A percentile compares a stretch with the other conserved stretches of the same genome.
These are phyloP conservation scores for Pterostichus madidus DNA, from an alignment of 2,888 invertebrate species.

Conservation along the genomic window DNA sequence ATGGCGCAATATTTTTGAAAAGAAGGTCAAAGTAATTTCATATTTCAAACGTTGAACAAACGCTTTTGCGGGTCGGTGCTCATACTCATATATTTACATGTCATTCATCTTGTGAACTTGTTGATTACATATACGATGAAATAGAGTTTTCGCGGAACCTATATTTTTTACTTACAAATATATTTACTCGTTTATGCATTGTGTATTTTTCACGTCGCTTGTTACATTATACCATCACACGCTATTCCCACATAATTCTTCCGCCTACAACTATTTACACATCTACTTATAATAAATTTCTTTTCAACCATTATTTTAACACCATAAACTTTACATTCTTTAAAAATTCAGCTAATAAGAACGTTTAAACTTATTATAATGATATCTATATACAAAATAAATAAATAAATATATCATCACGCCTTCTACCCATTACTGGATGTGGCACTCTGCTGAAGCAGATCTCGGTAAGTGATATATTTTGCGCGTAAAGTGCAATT, in stretches of 20 bases:
- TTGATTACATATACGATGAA: slow-evolving; percentile 49
- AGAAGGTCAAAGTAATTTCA: slow-evolving; percentile 35
- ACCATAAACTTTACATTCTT: not conserved
- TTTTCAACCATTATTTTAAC: slow-evolving; percentile 27
- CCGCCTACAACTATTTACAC: slow-evolving; percentile 33
- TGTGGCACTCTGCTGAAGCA: too few relatives aligned
- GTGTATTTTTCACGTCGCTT: slow-evolving; percentile 37
- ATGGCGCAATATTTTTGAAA: slow-evolving; percentile 8
- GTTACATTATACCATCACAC: slow-evolving; percentile 48
- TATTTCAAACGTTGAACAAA: slow-evolving; percentile 2
- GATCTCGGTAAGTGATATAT: too few relatives aligned
- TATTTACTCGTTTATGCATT: slow-evolving; percentile 43
- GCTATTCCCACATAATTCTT: slow-evolving; percentile 37
- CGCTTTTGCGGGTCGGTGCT: not conserved
- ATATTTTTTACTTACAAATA: slow-evolving; percentile 54
- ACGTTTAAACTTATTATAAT: too few relatives aligned
- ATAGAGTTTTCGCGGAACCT: slow-evolving; percentile 21
- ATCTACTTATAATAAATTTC: slow-evolving; percentile 22
- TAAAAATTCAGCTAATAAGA: too few relatives aligned
- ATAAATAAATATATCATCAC: too few relatives aligned
- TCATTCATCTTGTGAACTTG: slow-evolving; percentile 52
- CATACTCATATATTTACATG: slow-evolving; percentile 25
- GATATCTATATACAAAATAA: too few relatives aligned
- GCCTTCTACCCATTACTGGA: too few relatives aligned
- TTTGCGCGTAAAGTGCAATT: too few relatives aligned